Base-by-base conservation (phyloP, 2,888 invertebrate species). In the Bellardia pandia region DNA sequence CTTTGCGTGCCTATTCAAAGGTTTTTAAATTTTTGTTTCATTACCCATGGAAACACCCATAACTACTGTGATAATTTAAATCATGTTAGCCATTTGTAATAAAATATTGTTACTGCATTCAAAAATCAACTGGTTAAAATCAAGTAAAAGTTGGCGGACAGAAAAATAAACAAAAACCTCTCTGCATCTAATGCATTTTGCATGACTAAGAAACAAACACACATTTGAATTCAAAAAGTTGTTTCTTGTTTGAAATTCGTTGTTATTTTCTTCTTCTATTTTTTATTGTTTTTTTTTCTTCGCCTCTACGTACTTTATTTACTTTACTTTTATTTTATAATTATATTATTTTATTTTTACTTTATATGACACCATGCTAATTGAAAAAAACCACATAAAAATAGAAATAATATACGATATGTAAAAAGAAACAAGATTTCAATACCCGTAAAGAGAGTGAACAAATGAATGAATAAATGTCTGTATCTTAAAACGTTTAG, bases 351-450 rank as follows among this genome's bases (percentile, higher is more conserved):
- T 33, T 81, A 48, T 81, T 69, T 76, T 69, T 83, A 69, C 42
- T 84, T 80, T 78, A 77, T 85, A 78, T 87, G 85, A 87, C 84
- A 78, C 76, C 68, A 58, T 78, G 85, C 77, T 87, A 81, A 85
- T 81, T 87, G 87, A 87, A 87, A 85, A 87, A 74, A 60, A 74
- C 68, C 60, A 85, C 72, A 81, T 72, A 80, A 87, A 87, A 79
- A 84, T 77, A 72, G 68, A 78, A 86, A 81, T 74, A 66, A 51
- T 74, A 75, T 53, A 72, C 33, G 30, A 58, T 72, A 51, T 48
- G 13, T 9, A 60, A 45, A 8, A 33, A 77, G 37, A 58, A 45
- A 75, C 66, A 56, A 78, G 71, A 81, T 81, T 77, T 72, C 40
- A 78, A 68, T 85, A 48, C 45, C 48, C 45, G 53, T 48, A 75